Evolutionary conservation across 2,113 vertebrate genomes (phyloP).

Genomic region (Lepus timidus): DNA sequence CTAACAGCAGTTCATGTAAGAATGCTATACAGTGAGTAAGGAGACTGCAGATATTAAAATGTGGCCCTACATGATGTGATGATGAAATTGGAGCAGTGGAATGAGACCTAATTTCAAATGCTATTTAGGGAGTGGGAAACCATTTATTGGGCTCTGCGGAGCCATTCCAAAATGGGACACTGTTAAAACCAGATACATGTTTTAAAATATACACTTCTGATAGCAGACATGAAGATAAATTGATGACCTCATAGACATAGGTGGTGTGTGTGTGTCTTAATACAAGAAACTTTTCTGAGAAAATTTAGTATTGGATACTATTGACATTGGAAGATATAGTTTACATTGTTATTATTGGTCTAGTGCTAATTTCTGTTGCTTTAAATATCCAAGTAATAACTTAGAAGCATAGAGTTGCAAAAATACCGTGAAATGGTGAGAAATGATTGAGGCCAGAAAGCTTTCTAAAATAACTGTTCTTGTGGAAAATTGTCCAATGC

Average conservation of each 20-base stretch:
- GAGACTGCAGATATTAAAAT: background rate
- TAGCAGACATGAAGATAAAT: background rate
- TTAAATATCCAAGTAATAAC: conserved; percentile 32
- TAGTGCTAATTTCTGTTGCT: background rate
- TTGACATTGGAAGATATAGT: background rate
- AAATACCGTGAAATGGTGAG: background rate
- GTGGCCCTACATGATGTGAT: background rate
- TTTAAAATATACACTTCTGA: background rate
- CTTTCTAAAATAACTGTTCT: background rate
- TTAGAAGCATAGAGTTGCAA: background rate
- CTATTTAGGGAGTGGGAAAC: background rate
- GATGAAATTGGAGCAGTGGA: background rate
- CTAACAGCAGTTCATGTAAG: background rate
- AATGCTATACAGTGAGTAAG: background rate
- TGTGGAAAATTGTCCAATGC: background rate
- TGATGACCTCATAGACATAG: background rate
- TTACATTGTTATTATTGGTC: background rate
- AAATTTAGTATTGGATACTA: conserved; percentile 25
- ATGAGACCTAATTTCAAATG: background rate
- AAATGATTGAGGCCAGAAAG: background rate
- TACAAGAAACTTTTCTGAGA: background rate
- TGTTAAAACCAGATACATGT: background rate
- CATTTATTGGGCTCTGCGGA: background rate
- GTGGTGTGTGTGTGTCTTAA: background rate
- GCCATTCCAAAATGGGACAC: background rate